Evolutionary conservation across 2,797 vertebrate species (phyloP).

Genomic region (Phataginus tetradactyla): DNA sequence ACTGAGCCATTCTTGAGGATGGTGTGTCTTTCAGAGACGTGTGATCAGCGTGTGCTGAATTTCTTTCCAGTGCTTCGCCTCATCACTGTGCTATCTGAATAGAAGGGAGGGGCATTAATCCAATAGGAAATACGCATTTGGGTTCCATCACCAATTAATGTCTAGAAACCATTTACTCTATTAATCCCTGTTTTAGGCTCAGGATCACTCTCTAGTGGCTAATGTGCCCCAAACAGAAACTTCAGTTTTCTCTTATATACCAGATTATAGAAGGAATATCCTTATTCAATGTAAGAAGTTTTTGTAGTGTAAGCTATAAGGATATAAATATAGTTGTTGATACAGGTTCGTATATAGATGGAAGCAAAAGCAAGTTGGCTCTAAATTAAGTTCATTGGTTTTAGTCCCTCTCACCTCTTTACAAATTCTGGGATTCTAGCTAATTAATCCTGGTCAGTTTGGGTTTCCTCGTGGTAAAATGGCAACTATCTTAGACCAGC

Average conservation of each 20-base stretch:
- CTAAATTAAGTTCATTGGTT: background rate
- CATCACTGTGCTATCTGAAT: background rate
- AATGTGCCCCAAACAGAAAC: background rate
- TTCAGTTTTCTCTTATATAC: background rate
- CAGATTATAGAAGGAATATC: background rate
- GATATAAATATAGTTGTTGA: background rate
- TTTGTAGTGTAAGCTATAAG: background rate
- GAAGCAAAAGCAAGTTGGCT: background rate
- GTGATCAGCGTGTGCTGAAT: background rate
- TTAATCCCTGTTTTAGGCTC: background rate
- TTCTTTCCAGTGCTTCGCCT: background rate
- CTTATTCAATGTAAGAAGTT: background rate
- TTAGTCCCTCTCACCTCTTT: background rate
- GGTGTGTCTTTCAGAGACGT: background rate
- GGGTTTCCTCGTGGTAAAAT: background rate
- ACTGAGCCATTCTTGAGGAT: background rate
- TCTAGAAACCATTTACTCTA: background rate
- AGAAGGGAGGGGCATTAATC: background rate
- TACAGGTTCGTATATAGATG: background rate
- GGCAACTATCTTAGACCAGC: background rate
- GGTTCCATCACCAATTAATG: background rate
- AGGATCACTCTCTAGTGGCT: background rate
- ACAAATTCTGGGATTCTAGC: background rate
- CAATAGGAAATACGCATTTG: background rate
- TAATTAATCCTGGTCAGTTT: constrained; percentile 25